Base-by-base conservation (phyloP, 2,888 invertebrate species). In the Gortyna flavago region DNA sequence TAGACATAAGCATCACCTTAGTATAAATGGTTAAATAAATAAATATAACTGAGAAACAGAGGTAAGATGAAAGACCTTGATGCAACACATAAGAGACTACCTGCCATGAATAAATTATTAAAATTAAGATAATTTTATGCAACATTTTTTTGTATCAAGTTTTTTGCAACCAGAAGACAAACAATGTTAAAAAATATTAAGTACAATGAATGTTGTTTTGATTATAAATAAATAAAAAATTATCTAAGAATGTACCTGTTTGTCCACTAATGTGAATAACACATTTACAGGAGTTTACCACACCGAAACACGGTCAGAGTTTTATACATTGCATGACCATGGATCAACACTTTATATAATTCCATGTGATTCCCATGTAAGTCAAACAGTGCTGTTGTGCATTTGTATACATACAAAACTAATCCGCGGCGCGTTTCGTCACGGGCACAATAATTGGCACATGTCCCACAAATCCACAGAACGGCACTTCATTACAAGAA, bases 401-500 rank as follows among this genome's bases (percentile, higher is more conserved):
- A 92, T 90, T 94, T 94, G 94, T 95, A 93, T 93, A 95, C 93
- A 95, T 93, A 96, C 94, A 93, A 93, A 93, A 92, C 90, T 90
- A 90, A 91, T 89, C 87, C 88, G 88, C 88, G 91, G 88, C 91
- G 92, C 90, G 90, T 94, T 93, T 95, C 95, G 95, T 95, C 95
- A 96, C 94, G 91, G 92, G 93, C 91, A 92, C 91, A 93, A 93
- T 93, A 93, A 96, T 96, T 96, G 96, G 96, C 96, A 96, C 94
- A 94, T 95, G 95, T 95, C 96, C 96, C 96, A 95, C 95, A 93
- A 94, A 95, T 94, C 92, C 93, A 94, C 93, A 89, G 92, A 93
- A 94, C 94, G 93, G 92, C 93, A 96, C 95, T 96, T 94, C 96
- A 95, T 95, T 94, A 96, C 95, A 95, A 95, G 94, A 95, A 95